phyloP scores from a whole-genome alignment of 2,797 vertebrate species.

The Acanthis flammea region DNA sequence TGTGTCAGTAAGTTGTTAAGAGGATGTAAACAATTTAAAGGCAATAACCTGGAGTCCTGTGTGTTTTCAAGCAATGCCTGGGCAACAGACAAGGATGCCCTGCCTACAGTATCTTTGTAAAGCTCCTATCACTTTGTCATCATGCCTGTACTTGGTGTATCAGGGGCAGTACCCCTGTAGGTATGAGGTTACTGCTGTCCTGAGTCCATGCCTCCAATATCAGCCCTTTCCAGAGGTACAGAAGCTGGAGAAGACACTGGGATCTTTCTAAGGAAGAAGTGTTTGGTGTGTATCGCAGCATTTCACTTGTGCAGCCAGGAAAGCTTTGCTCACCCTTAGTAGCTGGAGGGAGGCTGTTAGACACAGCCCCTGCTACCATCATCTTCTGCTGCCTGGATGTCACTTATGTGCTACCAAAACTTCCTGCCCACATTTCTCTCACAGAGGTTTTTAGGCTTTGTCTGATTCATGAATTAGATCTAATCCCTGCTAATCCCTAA shows the following conservation, averaged over 20 bases:
- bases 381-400: background rate
- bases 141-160: background rate
- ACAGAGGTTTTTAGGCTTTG: background rate
- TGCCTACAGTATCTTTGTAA: background rate
- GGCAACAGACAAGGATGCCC: background rate
- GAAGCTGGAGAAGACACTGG: background rate
- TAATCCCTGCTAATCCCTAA: background rate
- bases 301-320: background rate
- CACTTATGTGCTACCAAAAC: background rate
- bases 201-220: background rate
- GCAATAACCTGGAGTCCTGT: background rate
- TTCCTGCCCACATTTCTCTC: background rate
- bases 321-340: background rate
- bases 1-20: background rate
- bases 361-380: background rate
- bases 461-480: background rate
- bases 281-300: background rate
- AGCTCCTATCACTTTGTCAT: background rate
- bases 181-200: background rate
- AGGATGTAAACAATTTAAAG: background rate
- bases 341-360: background rate
- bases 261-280: background rate
- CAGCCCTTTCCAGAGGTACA: background rate
- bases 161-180: background rate
- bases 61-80: background rate